Evolutionary conservation across 2,797 vertebrate genomes (phyloP).

Genomic region (Vultur gryphus): DNA sequence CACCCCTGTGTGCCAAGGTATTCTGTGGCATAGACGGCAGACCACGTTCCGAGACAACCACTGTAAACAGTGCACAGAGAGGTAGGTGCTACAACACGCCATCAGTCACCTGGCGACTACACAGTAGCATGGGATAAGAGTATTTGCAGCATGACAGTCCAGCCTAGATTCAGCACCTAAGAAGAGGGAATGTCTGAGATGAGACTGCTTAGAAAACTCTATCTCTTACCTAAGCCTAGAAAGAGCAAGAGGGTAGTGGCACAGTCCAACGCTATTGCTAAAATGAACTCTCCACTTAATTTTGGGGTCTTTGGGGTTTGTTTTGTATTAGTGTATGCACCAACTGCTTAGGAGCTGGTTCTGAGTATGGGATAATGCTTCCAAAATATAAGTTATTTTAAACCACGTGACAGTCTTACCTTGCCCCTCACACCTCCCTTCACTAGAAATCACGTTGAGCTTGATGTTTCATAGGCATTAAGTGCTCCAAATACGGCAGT

Average conservation of each 20-base stretch:
- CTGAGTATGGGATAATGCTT: not conserved
- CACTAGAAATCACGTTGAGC: not conserved
- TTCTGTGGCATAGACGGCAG: not conserved
- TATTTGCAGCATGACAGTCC: not conserved
- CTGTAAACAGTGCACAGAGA: not conserved
- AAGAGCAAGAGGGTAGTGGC: not conserved
- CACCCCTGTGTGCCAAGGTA: not conserved
- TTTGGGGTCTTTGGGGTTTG: not conserved
- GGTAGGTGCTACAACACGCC: not conserved
- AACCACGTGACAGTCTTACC: not conserved
- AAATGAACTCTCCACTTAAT: not conserved
- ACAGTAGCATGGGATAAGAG: not conserved
- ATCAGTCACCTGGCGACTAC: not conserved
- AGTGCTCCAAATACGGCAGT: conserved; percentile 52
- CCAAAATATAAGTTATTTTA: not conserved
- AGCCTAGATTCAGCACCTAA: not conserved
- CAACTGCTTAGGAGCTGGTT: not conserved
- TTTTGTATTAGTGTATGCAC: not conserved
- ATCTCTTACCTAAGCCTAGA: not conserved
- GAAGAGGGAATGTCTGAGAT: not conserved
- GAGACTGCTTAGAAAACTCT: not conserved
- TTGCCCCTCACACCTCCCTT: not conserved
- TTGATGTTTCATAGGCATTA: conserved; percentile 12
- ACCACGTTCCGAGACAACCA: not conserved
- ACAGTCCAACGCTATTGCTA: not conserved